Percentiles rank a stretch among this genome's conserved stretches.
Conservation (phyloP, 2,888 invertebrate species). For the Drosophila borealis region DNA sequence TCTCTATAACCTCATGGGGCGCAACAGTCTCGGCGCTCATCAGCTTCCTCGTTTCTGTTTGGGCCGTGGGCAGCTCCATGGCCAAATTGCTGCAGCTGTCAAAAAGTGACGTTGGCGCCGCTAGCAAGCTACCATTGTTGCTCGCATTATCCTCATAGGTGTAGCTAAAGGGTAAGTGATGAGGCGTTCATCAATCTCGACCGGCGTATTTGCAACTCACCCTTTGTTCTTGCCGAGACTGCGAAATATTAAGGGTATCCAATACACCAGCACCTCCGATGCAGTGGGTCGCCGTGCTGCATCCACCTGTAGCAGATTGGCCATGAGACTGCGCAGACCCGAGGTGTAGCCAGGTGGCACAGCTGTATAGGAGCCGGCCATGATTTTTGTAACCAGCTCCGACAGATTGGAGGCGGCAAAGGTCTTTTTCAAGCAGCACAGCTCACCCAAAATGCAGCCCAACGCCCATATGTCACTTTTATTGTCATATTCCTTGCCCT, state of each 20-base stretch:
- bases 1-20: slow-evolving; percentile 81
- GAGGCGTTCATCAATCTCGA: too few species aligned
- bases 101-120: slow-evolving; percentile 33
- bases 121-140: slow-evolving; percentile 50
- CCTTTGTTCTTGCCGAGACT: slow-evolving; percentile 84
- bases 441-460: slow-evolving; percentile 91
- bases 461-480: slow-evolving; percentile 93
- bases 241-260: slow-evolving; percentile 86
- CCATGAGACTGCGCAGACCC: slow-evolving; percentile 87
- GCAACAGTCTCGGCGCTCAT: slow-evolving; percentile 83
- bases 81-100: slow-evolving; percentile 55
- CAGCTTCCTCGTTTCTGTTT: slow-evolving; percentile 82
- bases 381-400: slow-evolving; percentile 90
- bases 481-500: slow-evolving; percentile 90
- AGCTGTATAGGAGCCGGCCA: slow-evolving; percentile 89
- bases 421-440: slow-evolving; percentile 89
- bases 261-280: slow-evolving; percentile 86
- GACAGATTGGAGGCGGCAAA: slow-evolving; percentile 91
- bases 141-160: slow-evolving; percentile 80
- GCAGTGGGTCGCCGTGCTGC: slow-evolving; percentile 88
- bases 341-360: slow-evolving; percentile 88
- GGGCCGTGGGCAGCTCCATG: slow-evolving; percentile 78
- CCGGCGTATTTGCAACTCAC: slow-evolving; percentile 44
- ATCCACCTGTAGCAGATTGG: slow-evolving; percentile 87
- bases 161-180: slow-evolving; percentile 61